Base-by-base conservation (phyloP, 1,140 invertebrate genomes). In the Drosophila pallidifrons region DNA sequence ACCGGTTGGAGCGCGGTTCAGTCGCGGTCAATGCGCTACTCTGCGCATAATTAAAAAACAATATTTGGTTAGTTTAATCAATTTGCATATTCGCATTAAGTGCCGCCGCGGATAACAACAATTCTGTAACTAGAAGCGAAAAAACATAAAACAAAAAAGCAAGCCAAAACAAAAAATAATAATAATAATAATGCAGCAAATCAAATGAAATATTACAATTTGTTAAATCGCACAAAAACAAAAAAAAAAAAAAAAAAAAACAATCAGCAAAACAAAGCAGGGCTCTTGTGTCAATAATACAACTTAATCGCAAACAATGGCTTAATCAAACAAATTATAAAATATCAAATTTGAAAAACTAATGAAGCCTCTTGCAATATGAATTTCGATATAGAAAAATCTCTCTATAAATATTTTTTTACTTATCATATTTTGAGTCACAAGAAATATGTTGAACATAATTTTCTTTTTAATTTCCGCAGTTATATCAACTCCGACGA, bases 401-500 rank as follows among this genome's bases (percentile, higher is more conserved):
- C 20, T 25, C 20, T 25, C 20, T 25, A 4, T 25, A 25, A 25
- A 25, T 25, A 25, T 25, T 25, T 25, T 20, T 20, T 20, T 20
- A 20, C 20, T 20, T 20, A 25, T 25, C 20, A 25, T 25, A 25
- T 25, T 25, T 25, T 25, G 20, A 25, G 3, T 3, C 20, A 25
- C 20, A 25, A 25, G 20, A 25, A 25, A 25, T 25, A 25, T 25
- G 32, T 32, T 32, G 6, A 32, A 8, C 7, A 32, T 32, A 32
- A 32, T 8, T 7, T 32, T 5, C 6, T 32, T 32, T 32, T 32
- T 1, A 32, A 7, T 46, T 46, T 47, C 2, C 5, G 7, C 93
- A 98, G 97, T 94, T 98, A 92, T 97, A 97, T 93, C 96, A 95
- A 61, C 94, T 98, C 82, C 95, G 97, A 77, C 96, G 96, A 92